Evolutionary conservation across 2,888 invertebrate species (phyloP).

Genomic region (Saturnia pavonia): DNA sequence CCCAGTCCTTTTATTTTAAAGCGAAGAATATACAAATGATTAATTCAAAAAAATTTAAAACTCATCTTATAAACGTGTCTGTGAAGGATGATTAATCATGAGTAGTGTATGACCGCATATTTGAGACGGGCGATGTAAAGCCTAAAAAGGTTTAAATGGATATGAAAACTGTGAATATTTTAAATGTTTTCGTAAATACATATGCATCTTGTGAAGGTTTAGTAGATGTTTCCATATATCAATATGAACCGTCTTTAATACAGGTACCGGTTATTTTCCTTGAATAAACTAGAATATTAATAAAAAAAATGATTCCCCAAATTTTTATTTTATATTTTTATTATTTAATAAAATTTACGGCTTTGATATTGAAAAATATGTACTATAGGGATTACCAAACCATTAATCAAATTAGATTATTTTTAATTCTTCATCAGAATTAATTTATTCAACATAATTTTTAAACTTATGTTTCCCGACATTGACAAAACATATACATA

Average conservation of each 20-base stretch:
- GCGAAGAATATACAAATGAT: background rate
- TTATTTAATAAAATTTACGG: no score
- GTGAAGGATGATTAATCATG: constrained; percentile 8
- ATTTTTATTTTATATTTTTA: no score
- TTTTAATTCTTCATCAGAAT: no score
- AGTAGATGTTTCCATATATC: background rate
- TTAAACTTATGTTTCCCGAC: no score
- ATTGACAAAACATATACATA: no score
- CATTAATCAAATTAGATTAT: no score
- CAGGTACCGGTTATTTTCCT: background rate
- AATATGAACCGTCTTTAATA: background rate
- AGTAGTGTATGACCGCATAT: constrained; percentile 6
- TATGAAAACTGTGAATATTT: background rate
- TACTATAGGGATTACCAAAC: no score
- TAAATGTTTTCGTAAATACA: background rate
- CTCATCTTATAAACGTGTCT: constrained; percentile 2
- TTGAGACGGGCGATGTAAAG: background rate
- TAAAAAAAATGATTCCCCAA: no score
- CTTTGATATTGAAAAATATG: no score
- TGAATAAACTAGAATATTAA: background rate
- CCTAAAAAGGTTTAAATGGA: background rate
- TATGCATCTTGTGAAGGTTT: background rate
- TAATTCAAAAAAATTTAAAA: background rate
- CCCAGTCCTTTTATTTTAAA: background rate
- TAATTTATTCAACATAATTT: no score